These are phyloP conservation scores for Nysson spinosus DNA, from an alignment of 2,888 invertebrate species.

Conservation along the genomic window DNA sequence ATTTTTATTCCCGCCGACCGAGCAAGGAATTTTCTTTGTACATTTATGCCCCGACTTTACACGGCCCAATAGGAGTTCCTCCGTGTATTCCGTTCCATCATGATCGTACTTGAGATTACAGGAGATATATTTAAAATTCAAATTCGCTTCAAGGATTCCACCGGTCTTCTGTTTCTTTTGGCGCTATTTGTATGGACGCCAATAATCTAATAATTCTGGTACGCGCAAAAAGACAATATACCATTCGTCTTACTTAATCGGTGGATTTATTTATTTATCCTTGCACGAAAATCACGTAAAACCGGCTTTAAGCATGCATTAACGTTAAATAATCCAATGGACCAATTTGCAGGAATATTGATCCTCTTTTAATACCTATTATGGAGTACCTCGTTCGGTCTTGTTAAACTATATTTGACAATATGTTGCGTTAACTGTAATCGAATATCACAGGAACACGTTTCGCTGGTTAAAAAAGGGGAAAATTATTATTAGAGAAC, in stretches of 20 bases:
- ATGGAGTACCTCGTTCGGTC: neutral
- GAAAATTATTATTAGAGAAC: no score
- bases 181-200: no score
- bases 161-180: no score
- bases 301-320: conserved; percentile 44
- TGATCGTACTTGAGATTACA: neutral
- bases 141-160: neutral
- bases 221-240: conserved; percentile 2
- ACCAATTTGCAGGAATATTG: conserved; percentile 18
- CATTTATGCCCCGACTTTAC: neutral
- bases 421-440: no score
- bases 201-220: conserved; percentile 1
- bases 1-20: neutral
- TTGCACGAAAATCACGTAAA: conserved; percentile 31
- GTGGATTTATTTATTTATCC: conserved; percentile 32
- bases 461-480: no score
- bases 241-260: conserved; percentile 9
- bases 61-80: neutral
- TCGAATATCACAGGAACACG: no score
- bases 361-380: neutral
- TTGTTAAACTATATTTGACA: no score
- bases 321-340: conserved; percentile 42
- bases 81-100: neutral
- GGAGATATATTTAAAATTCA: conserved; percentile 3
- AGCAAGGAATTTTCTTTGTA: neutral